phyloP scores from a whole-genome alignment of 2,888 invertebrate genomes.

The Drosophila leonis region DNA sequence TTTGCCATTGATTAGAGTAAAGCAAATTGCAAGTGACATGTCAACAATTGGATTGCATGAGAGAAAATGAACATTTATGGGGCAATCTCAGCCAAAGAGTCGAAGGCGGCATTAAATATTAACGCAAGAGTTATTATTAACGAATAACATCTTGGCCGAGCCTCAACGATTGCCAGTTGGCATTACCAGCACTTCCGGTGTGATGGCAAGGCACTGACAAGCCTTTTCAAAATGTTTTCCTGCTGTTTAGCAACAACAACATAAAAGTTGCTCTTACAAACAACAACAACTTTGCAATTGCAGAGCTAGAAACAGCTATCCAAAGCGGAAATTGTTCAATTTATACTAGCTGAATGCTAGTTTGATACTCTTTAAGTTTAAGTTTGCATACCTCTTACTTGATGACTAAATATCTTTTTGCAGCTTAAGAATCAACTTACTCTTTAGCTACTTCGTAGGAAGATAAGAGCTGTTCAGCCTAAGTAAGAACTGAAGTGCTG shows the following conservation, averaged over 20 bases:
- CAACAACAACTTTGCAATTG: background rate
- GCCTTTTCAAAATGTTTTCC: background rate
- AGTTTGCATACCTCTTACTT: background rate
- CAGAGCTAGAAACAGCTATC: background rate
- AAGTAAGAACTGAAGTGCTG: too few relatives aligned
- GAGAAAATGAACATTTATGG: conserved; percentile 85
- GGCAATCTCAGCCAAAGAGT: conserved; percentile 49
- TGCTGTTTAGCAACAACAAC: conserved; percentile 10
- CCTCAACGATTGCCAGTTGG: conserved; percentile 30
- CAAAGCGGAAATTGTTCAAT: background rate
- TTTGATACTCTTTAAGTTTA: background rate
- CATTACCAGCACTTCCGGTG: conserved; percentile 62
- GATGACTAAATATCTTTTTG: too few relatives aligned
- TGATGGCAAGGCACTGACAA: conserved; percentile 36
- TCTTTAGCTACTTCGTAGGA: too few relatives aligned
- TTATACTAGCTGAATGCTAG: too few relatives aligned
- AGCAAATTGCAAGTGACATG: conserved; percentile 85
- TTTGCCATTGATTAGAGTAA: conserved; percentile 77
- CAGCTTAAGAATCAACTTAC: too few relatives aligned
- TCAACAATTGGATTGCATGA: conserved; percentile 85
- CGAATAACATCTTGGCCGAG: conserved; percentile 1
- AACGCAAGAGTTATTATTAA: conserved; percentile 47
- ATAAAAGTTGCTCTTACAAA: background rate
- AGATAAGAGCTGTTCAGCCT: too few relatives aligned
- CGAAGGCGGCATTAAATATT: conserved; percentile 20